phyloP scores from a whole-genome alignment of 2,113 vertebrate species.

The Alces alces region DNA sequence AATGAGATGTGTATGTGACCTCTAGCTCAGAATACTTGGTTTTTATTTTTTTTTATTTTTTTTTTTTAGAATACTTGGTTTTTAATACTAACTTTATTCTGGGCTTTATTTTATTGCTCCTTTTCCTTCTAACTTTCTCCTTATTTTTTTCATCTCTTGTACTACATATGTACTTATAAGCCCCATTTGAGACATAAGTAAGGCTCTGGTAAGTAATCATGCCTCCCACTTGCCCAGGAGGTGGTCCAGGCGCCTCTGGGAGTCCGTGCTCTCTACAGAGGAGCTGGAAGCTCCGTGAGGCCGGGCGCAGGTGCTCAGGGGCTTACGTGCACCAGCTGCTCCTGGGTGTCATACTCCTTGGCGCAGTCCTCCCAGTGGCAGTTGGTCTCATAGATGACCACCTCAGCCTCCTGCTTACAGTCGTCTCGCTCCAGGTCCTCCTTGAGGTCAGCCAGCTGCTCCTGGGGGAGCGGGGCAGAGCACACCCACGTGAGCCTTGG shows the following conservation, averaged over 20 bases:
- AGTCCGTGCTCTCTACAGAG: neutral
- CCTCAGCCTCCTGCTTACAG: conserved; percentile 96
- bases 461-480: conserved; percentile 76
- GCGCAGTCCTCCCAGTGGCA: conserved; percentile 97
- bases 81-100: neutral
- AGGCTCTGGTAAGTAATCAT: neutral
- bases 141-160: neutral
- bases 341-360: conserved; percentile 97
- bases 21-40: neutral
- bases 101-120: neutral
- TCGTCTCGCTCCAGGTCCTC: conserved; percentile 98
- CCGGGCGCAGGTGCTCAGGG: accelerated
- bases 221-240: neutral
- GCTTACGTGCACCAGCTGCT: conserved; percentile 98
- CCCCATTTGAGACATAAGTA: neutral
- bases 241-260: neutral
- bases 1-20: neutral
- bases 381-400: conserved; percentile 96
- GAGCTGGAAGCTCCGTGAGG: neutral
- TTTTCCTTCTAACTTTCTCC: neutral
- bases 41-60: too few species aligned
- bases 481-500: conserved; percentile 40
- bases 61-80: too few species aligned
- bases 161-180: neutral
- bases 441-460: conserved; percentile 91